Conservation (phyloP, 2,113 vertebrate genomes). For the Gymnogyps californianus region DNA sequence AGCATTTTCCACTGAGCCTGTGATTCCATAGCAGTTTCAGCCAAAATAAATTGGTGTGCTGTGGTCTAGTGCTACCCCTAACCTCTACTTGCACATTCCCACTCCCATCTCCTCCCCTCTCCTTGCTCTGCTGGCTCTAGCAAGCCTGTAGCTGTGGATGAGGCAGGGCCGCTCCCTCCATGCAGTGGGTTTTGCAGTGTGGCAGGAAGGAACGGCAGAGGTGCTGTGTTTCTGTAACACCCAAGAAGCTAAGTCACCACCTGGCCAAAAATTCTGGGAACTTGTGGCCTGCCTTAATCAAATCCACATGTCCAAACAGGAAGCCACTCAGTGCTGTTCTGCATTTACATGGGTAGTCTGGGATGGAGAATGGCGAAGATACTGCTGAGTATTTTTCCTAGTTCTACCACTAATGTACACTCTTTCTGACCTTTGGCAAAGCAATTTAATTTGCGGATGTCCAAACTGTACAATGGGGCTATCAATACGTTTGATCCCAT, state of each 20-base stretch:
- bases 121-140: background rate
- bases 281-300: background rate
- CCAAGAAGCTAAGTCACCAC: background rate
- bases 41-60: slow-evolving; percentile 3
- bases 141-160: background rate
- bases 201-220: background rate
- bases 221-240: background rate
- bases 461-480: background rate
- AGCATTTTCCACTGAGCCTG: slow-evolving; percentile 16
- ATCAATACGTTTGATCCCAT: background rate
- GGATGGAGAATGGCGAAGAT: background rate
- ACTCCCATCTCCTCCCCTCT: background rate
- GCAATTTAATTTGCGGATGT: background rate
- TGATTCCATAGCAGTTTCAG: slow-evolving; percentile 7
- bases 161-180: background rate
- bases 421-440: slow-evolving; percentile 16
- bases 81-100: background rate
- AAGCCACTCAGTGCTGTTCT: background rate
- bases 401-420: background rate
- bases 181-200: background rate
- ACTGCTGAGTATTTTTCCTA: background rate
- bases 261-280: slow-evolving; percentile 18
- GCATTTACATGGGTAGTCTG: background rate
- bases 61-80: background rate
- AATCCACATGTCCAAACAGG: slow-evolving; percentile 7